phyloP scores from a whole-genome alignment of 1,140 invertebrate genomes.

The Drosophila ambigua region DNA sequence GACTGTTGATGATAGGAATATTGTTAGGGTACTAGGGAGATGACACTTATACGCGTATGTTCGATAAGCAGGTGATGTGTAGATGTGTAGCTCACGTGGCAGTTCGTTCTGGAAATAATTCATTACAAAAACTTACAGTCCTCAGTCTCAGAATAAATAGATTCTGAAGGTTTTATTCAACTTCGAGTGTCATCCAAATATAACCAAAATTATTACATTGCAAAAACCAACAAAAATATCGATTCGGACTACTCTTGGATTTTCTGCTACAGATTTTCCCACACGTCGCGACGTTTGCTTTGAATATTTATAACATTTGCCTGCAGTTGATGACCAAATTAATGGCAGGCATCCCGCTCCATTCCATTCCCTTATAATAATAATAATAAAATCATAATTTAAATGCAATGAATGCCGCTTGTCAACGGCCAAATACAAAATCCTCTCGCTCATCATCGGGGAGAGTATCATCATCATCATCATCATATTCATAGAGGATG shows the following conservation, averaged over 20 bases:
- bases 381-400: constrained; percentile 83
- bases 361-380: constrained; percentile 62
- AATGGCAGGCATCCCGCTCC: constrained; percentile 49
- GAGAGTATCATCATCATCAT: constrained; percentile 39
- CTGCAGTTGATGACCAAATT: constrained; percentile 76
- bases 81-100: constrained; percentile 21
- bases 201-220: not conserved
- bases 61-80: constrained; percentile 30
- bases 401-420: constrained; percentile 77
- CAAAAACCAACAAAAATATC: constrained; percentile 3
- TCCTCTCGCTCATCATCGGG: constrained; percentile 46
- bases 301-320: constrained; percentile 70
- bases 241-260: constrained; percentile 15
- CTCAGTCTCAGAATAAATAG: no score
- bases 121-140: no score
- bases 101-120: not conserved
- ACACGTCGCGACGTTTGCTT: constrained; percentile 14
- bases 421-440: constrained; percentile 70
- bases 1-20: constrained; percentile 58
- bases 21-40: constrained; percentile 3
- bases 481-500: constrained; percentile 35
- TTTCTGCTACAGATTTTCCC: constrained; percentile 30
- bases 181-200: not conserved
- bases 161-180: not conserved
- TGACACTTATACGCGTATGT: not conserved